phyloP scores from a whole-genome alignment of 2,888 invertebrate genomes.

The Tipula helvola region DNA sequence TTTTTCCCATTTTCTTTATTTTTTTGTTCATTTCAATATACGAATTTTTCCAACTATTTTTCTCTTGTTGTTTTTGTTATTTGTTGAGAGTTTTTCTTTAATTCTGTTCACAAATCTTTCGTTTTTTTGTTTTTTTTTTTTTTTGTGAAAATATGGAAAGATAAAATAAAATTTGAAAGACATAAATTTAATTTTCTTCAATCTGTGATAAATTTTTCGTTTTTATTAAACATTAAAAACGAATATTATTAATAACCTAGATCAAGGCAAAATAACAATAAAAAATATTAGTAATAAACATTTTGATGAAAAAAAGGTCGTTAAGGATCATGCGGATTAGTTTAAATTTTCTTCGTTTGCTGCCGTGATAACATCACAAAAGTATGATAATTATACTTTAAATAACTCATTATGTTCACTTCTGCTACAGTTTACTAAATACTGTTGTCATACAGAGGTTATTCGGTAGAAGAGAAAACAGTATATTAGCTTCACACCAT shows the following conservation, averaged over 20 bases:
- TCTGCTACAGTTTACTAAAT: background rate
- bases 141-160: background rate
- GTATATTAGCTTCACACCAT: background rate
- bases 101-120: background rate
- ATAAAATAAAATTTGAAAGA: slow-evolving; percentile 4
- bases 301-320: background rate
- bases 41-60: background rate
- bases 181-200: background rate
- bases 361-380: background rate
- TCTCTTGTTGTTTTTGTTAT: background rate
- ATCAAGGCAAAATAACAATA: background rate
- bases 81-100: background rate
- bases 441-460: background rate
- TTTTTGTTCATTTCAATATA: background rate
- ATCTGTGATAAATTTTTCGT: background rate
- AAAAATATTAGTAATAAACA: background rate
- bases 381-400: background rate
- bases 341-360: background rate
- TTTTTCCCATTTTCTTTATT: background rate
- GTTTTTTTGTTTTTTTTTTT: background rate
- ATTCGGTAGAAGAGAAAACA: background rate
- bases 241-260: slow-evolving; percentile 4
- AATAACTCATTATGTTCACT: background rate
- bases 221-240: background rate
- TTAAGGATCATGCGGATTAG: background rate